phyloP scores from a whole-genome alignment of 1,140 invertebrate genomes.

The Drosophila ananassae region DNA sequence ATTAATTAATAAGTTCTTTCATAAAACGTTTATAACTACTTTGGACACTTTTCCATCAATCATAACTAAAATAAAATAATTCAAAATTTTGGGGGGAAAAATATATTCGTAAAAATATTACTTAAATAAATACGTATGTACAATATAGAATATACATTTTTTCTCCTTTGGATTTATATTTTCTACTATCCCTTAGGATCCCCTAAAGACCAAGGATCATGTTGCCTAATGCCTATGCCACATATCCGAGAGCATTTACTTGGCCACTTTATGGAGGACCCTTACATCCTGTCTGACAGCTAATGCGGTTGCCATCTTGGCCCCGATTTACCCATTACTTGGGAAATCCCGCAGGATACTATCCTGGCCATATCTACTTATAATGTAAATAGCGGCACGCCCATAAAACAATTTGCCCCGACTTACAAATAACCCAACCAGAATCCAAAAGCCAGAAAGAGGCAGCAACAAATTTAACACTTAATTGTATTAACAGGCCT shows the following conservation, averaged over 20 bases:
- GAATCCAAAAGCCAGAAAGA: constrained; percentile 15
- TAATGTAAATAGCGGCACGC: constrained; percentile 73
- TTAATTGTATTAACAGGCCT: constrained; percentile 76
- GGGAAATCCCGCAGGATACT: constrained; percentile 31
- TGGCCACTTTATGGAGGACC: constrained; percentile 30
- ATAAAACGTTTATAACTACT: too few relatives aligned
- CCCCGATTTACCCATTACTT: constrained; percentile 9
- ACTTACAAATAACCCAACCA: constrained; percentile 64
- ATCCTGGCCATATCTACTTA: constrained; percentile 43
- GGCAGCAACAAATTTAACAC: constrained; percentile 74
- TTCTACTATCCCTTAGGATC: too few relatives aligned
- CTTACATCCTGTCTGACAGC: constrained; percentile 8
- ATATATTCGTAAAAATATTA: too few relatives aligned
- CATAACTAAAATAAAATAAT: too few relatives aligned
- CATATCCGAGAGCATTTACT: constrained; percentile 28
- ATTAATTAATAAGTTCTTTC: too few relatives aligned
- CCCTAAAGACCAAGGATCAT: not conserved
- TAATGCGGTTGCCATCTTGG: constrained; percentile 42
- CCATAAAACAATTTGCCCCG: constrained; percentile 76
- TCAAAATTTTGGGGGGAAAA: too few relatives aligned
- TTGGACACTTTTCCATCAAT: too few relatives aligned
- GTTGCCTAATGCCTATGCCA: constrained; percentile 3
- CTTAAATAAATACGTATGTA: too few relatives aligned
- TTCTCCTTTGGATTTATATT: too few relatives aligned
- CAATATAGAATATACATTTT: too few relatives aligned